Conservation (phyloP, 2,797 vertebrate genomes). For the Arctocebus calabarensis region DNA sequence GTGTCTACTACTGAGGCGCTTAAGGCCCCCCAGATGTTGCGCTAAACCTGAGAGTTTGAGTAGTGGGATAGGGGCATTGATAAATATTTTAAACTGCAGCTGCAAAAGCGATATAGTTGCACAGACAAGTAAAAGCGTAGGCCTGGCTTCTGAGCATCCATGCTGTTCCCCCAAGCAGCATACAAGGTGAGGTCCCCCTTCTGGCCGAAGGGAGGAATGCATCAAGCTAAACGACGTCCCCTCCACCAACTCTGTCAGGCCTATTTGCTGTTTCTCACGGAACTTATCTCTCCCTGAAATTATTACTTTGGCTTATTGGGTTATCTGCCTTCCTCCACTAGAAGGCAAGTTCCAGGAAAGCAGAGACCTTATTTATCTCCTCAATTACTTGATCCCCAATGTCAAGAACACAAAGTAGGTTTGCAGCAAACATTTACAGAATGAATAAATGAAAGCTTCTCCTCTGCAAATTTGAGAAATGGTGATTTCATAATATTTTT, state of each 20-base stretch:
- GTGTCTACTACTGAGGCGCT: background rate
- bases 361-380: background rate
- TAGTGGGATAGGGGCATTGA: background rate
- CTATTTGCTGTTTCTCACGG: background rate
- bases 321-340: background rate
- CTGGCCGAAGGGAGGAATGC: background rate
- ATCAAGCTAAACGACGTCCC: background rate
- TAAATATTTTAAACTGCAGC: slow-evolving; percentile 1
- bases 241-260: background rate
- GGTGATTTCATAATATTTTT: background rate
- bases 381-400: background rate
- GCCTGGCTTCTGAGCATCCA: background rate
- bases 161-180: background rate
- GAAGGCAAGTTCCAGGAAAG: slow-evolving; percentile 34
- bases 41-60: background rate
- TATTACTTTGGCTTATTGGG: background rate
- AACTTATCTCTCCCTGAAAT: background rate
- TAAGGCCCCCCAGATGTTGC: background rate
- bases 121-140: background rate
- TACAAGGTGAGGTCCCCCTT: background rate
- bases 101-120: background rate
- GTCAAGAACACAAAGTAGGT: background rate
- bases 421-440: background rate
- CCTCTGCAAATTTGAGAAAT: background rate
- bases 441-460: slow-evolving; percentile 26